A percentile compares a stretch with the other conserved stretches of the same genome.
These are phyloP conservation scores for Sinhomidia bicolor DNA, from an alignment of 2,888 invertebrate genomes.

Conservation along the genomic window DNA sequence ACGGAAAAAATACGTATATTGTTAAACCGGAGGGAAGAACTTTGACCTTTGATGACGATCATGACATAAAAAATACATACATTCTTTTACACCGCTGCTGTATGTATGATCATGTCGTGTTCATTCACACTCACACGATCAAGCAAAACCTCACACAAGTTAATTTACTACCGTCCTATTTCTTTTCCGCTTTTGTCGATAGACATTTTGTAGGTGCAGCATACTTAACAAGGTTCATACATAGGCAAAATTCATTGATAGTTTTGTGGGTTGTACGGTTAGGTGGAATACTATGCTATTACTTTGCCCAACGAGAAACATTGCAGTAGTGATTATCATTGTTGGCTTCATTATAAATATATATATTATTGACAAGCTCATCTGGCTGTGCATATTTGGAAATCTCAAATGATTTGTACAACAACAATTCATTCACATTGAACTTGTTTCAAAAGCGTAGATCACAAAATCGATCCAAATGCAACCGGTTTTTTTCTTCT, in stretches of 20 bases:
- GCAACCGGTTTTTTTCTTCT: slow-evolving; percentile 27
- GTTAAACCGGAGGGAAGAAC: slow-evolving; percentile 20
- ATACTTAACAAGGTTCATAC: neutral
- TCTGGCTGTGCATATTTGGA: slow-evolving; percentile 42
- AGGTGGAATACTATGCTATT: neutral
- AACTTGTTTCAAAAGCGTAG: slow-evolving; percentile 38
- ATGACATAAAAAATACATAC: too few relatives aligned
- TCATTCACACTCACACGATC: neutral
- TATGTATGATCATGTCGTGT: neutral
- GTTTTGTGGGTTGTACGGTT: neutral
- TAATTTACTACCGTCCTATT: slow-evolving; percentile 15
- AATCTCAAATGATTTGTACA: slow-evolving; percentile 19
- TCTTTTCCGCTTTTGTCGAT: slow-evolving; percentile 29
- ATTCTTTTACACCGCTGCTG: too few relatives aligned
- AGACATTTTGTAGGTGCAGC: slow-evolving; percentile 25
- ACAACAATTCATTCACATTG: neutral
- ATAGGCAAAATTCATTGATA: neutral
- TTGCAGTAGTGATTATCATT: slow-evolving; percentile 13
- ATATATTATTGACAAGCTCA: slow-evolving; percentile 29
- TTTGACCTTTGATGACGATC: slow-evolving; percentile 19
- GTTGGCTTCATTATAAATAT: slow-evolving; percentile 14
- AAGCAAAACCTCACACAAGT: neutral
- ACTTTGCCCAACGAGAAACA: neutral
- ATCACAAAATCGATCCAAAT: slow-evolving; percentile 19
- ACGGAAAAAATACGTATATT: neutral